Evolutionary conservation across 2,888 invertebrate species (phyloP), one percentile per base, ranked within the genome.

Genomic region (Drosophila borborema): DNA sequence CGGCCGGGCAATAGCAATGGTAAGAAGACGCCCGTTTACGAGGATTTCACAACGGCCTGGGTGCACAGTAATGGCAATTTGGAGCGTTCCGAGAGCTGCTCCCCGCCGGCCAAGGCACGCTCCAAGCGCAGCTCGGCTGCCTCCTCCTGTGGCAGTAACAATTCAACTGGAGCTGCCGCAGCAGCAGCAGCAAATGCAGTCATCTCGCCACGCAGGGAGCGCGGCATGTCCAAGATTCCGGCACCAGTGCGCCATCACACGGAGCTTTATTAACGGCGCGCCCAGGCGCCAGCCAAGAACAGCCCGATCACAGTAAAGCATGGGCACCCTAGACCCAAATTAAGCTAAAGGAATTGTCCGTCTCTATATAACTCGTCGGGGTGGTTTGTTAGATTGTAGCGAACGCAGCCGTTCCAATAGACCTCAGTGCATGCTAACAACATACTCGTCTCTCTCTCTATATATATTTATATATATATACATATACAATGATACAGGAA

Each of bases 1-100:
- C 46, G 38, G 40, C 51, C 63, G 0, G 71, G 23, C 58, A 72
- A 23, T 58, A 58, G 69, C 53, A 91, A 90, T 59, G 62, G 71
- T 51, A 91, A 90, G 31, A 84, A 91, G 62, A 94, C 95, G 2
- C 80, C 90, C 2, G 94, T 95, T 59, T 95, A 95, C 56, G 95
- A 96, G 76, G 96, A 96, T 78, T 96, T 90, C 53, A 96, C 96
- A 9, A 95, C 95, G 34, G 95, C 96, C 14, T 96, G 96, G 96
- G 95, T 96, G 38, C 95, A 96, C 93, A 95, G 95, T 77, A 96
- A 95, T 91, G 96, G 96, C 0, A 95, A 95, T 76, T 91, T 95
- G 56, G 95, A 95, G 77, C 92, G 95, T 60, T 95, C 95, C 18
- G 94, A 94, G 48, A 95, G 95, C 70, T 95, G 92, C 70, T 92